Conservation (phyloP, 1,140 invertebrate species). For the Musca domestica region DNA sequence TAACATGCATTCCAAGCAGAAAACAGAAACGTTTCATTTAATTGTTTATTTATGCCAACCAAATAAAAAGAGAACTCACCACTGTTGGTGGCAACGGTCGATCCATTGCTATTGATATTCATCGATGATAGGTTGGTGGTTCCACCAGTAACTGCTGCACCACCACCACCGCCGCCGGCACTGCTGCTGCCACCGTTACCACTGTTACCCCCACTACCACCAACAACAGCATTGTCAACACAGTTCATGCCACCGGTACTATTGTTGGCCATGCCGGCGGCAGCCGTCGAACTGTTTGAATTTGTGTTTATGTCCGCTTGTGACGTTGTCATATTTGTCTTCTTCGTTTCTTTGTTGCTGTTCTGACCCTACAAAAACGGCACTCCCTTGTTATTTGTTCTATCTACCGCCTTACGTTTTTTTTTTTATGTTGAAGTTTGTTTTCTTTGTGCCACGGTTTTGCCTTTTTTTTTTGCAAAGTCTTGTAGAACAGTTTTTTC, state of each 20-base stretch:
- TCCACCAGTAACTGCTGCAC: not conserved
- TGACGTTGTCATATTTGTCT: slow-evolving; percentile 18
- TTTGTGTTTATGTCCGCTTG: slow-evolving; percentile 15
- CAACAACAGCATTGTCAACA: not conserved
- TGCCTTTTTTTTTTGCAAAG: too few relatives aligned
- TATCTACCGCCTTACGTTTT: not conserved
- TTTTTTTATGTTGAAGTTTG: not conserved
- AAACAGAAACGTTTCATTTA: too few relatives aligned
- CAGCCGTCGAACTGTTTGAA: slow-evolving; percentile 2
- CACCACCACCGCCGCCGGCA: not conserved
- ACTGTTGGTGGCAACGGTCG: not conserved
- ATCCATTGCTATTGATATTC: not conserved
- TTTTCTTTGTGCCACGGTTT: not conserved
- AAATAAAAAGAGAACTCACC: not conserved
- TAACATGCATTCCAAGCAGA: too few relatives aligned
- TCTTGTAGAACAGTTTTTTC: too few relatives aligned
- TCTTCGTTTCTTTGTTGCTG: not conserved
- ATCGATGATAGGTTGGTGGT: not conserved
- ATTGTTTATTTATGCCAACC: too few relatives aligned
- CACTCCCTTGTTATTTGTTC: too few relatives aligned
- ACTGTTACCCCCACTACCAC: not conserved
- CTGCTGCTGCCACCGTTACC: not conserved
- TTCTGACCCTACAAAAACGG: not conserved
- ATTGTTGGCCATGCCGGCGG: slow-evolving; percentile 2
- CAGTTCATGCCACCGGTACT: slow-evolving; percentile 1